These are phyloP conservation scores for Heliopora coerulea DNA, from an alignment of 92 coral and sea anemone genomes.

Conservation along the genomic window DNA sequence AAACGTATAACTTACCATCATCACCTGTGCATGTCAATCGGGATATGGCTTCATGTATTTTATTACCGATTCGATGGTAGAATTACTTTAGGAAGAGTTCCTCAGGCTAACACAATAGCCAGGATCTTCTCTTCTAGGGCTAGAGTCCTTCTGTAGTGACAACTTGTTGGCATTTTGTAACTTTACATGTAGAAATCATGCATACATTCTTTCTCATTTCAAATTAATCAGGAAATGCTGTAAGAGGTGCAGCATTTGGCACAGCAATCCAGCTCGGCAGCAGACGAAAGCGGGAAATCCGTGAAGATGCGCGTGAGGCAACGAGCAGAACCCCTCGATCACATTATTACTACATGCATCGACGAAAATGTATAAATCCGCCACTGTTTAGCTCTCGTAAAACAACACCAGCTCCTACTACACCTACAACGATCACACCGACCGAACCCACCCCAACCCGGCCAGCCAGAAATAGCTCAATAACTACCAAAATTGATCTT, in stretches of 20 bases:
- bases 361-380: neutral
- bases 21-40: too few relatives aligned
- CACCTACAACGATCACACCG: neutral
- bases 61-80: too few relatives aligned
- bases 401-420: too few relatives aligned
- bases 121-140: too few relatives aligned
- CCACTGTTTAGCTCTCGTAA: too few relatives aligned
- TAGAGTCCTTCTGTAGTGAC: too few relatives aligned
- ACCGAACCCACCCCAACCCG: neutral
- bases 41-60: too few relatives aligned
- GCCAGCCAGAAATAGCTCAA: constrained; percentile 4
- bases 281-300: constrained; percentile 8
- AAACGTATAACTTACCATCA: too few relatives aligned
- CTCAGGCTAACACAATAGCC: too few relatives aligned
- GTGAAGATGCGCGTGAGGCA: neutral
- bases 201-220: neutral
- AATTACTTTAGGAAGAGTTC: too few relatives aligned
- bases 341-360: neutral
- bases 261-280: neutral
- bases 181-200: too few relatives aligned
- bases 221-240: neutral
- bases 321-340: neutral
- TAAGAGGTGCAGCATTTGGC: constrained; percentile 25
- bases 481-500: neutral
- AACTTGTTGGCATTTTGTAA: too few relatives aligned